These are phyloP conservation scores for Papilio glaucus DNA, from an alignment of 1,140 invertebrate genomes.

Conservation along the genomic window DNA sequence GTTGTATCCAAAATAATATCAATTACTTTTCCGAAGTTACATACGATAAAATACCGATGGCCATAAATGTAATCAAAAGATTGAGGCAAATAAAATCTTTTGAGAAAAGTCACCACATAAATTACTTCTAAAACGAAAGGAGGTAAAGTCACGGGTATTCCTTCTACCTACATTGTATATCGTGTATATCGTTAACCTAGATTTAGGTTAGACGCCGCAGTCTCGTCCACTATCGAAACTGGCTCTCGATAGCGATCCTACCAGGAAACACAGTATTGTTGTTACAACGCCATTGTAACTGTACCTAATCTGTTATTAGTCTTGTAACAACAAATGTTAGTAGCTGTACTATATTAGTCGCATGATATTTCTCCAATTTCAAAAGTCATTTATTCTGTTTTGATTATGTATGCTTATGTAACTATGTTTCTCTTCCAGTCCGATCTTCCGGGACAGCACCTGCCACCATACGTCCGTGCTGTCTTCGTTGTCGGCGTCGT, in stretches of 20 bases:
- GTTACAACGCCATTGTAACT: slow-evolving; percentile 10
- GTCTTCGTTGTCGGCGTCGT: slow-evolving; percentile 91
- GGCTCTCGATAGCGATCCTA: slow-evolving; percentile 16
- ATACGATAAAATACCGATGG: no score
- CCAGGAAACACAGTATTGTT: slow-evolving; percentile 30
- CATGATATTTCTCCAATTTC: no score
- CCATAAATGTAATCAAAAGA: no score
- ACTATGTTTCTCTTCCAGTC: slow-evolving; percentile 82
- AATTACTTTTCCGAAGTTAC: no score
- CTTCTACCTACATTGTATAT: no score
- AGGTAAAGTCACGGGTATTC: not conserved
- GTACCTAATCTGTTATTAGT: slow-evolving; percentile 17
- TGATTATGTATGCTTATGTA: slow-evolving; percentile 20
- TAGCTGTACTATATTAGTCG: not conserved
- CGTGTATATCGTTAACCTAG: slow-evolving; percentile 15
- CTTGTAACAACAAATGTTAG: not conserved
- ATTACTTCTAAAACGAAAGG: not conserved
- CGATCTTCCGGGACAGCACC: slow-evolving; percentile 88
- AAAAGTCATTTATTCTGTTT: slow-evolving; percentile 4
- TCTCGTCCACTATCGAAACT: slow-evolving; percentile 24
- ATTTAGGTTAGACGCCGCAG: not conserved
- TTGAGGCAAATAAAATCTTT: no score
- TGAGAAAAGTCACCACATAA: no score
- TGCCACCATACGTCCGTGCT: slow-evolving; percentile 91
- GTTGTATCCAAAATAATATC: no score